Conservation (phyloP, 2,797 vertebrate genomes). For the Orestias chungarensis region DNA sequence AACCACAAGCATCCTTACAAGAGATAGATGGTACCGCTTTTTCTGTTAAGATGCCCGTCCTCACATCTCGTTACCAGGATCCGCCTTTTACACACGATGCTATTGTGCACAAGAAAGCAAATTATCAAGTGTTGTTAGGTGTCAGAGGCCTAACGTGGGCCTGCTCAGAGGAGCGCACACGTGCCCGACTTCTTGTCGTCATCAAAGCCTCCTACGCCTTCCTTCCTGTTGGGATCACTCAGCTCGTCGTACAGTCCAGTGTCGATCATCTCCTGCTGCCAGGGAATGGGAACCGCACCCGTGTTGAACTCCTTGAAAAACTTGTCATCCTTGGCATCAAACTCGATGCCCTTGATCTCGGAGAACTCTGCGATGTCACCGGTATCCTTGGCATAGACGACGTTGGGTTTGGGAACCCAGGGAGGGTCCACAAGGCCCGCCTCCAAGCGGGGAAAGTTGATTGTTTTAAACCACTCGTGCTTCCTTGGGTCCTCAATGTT, state of each 20-base stretch:
- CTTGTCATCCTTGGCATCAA: conserved; percentile 88
- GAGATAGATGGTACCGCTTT: conserved; percentile 19
- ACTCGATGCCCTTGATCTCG: conserved; percentile 87
- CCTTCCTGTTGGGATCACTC: conserved; percentile 87
- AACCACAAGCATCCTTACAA: conserved; percentile 34
- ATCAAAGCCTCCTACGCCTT: conserved; percentile 62
- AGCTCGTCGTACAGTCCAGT: conserved; percentile 91
- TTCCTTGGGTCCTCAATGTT: conserved; percentile 89
- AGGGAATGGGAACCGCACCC: conserved; percentile 86
- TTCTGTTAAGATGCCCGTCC: conserved; percentile 26
- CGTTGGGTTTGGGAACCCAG: conserved; percentile 90
- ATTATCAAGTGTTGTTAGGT: conserved; percentile 25
- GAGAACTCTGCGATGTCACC: conserved; percentile 93
- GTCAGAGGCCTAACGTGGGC: conserved; percentile 8
- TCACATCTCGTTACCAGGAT: conserved; percentile 36
- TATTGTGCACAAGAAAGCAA: conserved; percentile 42
- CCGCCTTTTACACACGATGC: conserved; percentile 43
- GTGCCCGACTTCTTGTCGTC: conserved; percentile 87
- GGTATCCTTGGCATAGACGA: conserved; percentile 93
- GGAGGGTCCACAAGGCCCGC: conserved; percentile 87
- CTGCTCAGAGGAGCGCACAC: conserved; percentile 85
- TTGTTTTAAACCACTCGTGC: conserved; percentile 89
- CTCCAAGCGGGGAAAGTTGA: conserved; percentile 92
- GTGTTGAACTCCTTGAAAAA: conserved; percentile 92
- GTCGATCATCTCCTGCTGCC: conserved; percentile 93